Conservation (phyloP, 35 echinoderm and acorn worm species). For the Apostichopus parvimensis region DNA sequence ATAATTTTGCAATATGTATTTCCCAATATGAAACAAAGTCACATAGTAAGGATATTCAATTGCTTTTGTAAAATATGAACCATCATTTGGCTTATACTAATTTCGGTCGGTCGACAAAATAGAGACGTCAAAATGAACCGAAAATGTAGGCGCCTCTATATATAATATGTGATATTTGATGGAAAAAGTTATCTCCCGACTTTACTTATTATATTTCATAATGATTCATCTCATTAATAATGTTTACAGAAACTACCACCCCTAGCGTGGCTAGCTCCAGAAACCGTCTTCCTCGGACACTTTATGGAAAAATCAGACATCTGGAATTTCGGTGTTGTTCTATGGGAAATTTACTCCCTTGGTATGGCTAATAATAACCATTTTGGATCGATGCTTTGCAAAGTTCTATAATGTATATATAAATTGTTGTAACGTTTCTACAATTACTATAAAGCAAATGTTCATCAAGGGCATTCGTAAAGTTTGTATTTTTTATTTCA, state of each 20-base stretch:
- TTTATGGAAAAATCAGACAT: constrained; percentile 31
- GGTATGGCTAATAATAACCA: background rate
- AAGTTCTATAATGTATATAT: background rate
- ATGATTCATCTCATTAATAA: background rate
- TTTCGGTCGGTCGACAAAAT: no score
- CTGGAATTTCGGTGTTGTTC: background rate
- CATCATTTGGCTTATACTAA: no score
- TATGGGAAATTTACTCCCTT: constrained; percentile 48
- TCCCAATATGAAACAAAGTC: no score
- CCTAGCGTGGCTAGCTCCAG: constrained; percentile 32
- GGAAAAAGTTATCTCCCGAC: no score
- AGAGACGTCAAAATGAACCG: no score
- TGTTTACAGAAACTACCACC: constrained; percentile 17
- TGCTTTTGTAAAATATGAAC: no score
- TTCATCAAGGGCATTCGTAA: no score
- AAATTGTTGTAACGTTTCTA: background rate
- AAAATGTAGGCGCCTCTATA: no score
- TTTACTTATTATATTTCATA: background rate
- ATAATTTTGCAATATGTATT: no score
- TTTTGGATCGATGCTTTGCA: background rate
- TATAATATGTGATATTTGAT: no score
- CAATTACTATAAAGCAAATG: background rate
- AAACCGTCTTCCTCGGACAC: constrained; percentile 23
- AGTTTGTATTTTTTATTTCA: background rate
- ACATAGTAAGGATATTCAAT: no score